Percentiles rank a stretch among this genome's conserved stretches.
Conservation (phyloP, 2,797 vertebrate species). For the Catharus ustulatus region DNA sequence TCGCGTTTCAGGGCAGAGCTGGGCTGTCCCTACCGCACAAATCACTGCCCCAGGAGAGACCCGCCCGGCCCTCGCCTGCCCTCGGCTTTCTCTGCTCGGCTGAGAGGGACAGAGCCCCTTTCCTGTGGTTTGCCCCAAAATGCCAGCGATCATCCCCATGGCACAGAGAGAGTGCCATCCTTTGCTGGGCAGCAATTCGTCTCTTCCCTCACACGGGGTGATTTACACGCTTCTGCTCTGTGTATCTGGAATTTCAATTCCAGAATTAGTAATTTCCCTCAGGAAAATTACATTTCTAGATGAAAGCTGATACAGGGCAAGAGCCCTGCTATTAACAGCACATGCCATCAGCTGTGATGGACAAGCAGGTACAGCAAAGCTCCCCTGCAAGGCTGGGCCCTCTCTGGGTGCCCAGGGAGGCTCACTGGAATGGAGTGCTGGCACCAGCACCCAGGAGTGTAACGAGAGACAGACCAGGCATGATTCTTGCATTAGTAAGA, state of each 20-base stretch:
- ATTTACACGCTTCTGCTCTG: slow-evolving; percentile 63
- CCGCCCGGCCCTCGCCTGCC: neutral
- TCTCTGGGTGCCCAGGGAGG: neutral
- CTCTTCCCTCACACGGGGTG: neutral
- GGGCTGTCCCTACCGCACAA: slow-evolving; percentile 22
- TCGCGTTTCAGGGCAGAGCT: slow-evolving; percentile 64
- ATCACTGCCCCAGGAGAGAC: neutral
- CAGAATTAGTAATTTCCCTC: neutral
- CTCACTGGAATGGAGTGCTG: neutral
- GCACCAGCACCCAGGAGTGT: neutral
- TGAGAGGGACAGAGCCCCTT: neutral
- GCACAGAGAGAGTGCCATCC: neutral
- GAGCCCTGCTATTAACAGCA: fast-evolving
- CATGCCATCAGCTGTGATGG: neutral
- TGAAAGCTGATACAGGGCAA: neutral
- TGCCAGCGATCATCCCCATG: fast-evolving
- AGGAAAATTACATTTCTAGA: neutral
- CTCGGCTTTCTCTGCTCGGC: neutral
- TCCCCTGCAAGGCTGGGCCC: neutral
- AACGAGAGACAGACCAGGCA: slow-evolving; percentile 51
- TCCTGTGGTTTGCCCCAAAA: neutral
- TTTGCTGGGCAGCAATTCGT: neutral
- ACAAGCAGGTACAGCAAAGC: neutral
- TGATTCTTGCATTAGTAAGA: slow-evolving; percentile 69
- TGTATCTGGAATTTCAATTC: slow-evolving; percentile 9